Evolutionary conservation across 2,797 vertebrate genomes (phyloP), one percentile per base, ranked within the genome.

Genomic region (Chelidonichthys spinosus): DNA sequence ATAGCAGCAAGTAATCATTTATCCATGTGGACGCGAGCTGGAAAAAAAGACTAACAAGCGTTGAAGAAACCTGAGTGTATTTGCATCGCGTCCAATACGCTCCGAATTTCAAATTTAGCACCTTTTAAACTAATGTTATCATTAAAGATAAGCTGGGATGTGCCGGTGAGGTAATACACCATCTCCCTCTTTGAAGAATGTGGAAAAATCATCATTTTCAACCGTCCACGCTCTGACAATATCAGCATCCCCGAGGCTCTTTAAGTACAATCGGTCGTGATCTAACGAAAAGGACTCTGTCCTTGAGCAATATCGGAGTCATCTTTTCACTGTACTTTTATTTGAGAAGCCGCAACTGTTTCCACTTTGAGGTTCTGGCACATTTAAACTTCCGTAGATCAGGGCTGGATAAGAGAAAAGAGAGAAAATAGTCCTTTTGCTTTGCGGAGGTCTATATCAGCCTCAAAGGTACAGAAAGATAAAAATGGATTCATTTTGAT

Each of bases 391-490:
- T 64, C 49, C 10, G 40, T 13, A 17, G 64, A 71, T 11, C 6
- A 56, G 65, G 58, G n/a, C 63, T 70, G 58, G 53, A 44, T 0
- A 17, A 25, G 60, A 82, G 72, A 83, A 83, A 84, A 63, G 70
- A 88, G 88, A 82, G 75, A 87, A 89, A 90, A 88, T 63, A 87
- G 72, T 53, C 14, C 8, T 55, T 58, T 78, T 53, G 25, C 69
- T 85, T 84, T 85, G 69, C 70, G 33, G 72, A 46, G 47, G 56
- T 47, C 55, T 52, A 33, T 60, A 60, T 87, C 81, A 77, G 63
- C 78, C 37, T 61, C 63, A 66, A 63, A 82, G 64, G 61, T 59
- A 56, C 35, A 61, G 39, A 81, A 7, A 56, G 52, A 71, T 59
- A 64, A 6, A 13, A 46, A 60, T 76, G 43, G 50, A 76, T 72